Evolutionary conservation across 1,140 invertebrate species (phyloP).

Genomic region (Halyomorpha halys): DNA sequence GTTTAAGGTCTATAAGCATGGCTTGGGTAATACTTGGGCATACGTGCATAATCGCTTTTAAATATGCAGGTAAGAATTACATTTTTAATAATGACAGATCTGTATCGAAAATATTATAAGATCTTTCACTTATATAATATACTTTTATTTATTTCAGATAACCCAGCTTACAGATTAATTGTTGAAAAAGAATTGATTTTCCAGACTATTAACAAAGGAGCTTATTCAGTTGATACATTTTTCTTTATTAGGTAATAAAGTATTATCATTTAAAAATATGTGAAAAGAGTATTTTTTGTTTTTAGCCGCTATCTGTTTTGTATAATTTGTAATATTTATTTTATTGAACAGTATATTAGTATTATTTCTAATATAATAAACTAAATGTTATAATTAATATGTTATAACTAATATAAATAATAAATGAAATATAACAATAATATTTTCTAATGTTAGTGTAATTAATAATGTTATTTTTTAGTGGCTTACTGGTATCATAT

Average conservation of each 20-base stretch:
- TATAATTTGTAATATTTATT: too few relatives aligned
- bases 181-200: conserved; percentile 70
- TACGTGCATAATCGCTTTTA: conserved; percentile 72
- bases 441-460: too few relatives aligned
- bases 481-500: conserved; percentile 68
- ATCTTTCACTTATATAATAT: too few relatives aligned
- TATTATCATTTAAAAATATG: background rate
- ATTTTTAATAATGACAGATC: too few relatives aligned
- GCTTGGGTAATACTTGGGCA: conserved; percentile 88
- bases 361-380: too few relatives aligned
- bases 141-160: conserved; percentile 46
- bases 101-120: too few relatives aligned
- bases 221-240: conserved; percentile 85
- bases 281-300: too few relatives aligned
- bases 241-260: conserved; percentile 60
- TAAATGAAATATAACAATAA: too few relatives aligned
- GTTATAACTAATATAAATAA: too few relatives aligned
- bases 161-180: conserved; percentile 64
- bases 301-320: too few relatives aligned
- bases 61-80: conserved; percentile 50
- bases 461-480: conserved; percentile 34
- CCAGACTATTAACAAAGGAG: conserved; percentile 73
- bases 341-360: too few relatives aligned
- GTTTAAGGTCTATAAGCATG: conserved; percentile 75
- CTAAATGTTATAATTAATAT: too few relatives aligned